Evolutionary conservation across 2,113 vertebrate species (phyloP).

Genomic region (Malurus melanocephalus): DNA sequence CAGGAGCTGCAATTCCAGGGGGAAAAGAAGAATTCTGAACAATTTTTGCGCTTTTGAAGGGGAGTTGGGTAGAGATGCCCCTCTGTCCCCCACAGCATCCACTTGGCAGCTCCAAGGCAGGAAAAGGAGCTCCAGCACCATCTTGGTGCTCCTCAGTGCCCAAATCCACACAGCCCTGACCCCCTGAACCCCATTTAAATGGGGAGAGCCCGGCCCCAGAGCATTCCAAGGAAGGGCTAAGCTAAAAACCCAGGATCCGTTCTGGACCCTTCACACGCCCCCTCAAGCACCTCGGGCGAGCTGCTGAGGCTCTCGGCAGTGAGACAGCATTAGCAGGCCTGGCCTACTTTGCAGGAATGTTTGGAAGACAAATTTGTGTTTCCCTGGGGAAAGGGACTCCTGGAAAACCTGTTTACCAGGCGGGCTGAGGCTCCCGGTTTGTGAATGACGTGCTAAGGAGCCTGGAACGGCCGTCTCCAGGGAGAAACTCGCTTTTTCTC

Average conservation of each 20-base stretch:
- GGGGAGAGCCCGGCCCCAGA: background rate
- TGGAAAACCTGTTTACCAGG: conserved; percentile 4
- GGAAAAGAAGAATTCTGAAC: background rate
- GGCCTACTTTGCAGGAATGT: conserved; percentile 16
- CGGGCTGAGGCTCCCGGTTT: background rate
- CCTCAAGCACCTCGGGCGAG: background rate
- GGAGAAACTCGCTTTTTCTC: background rate
- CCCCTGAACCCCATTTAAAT: no score
- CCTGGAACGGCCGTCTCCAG: background rate
- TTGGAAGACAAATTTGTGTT: conserved; percentile 9
- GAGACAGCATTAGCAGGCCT: background rate
- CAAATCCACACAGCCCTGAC: no score
- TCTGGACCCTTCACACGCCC: background rate
- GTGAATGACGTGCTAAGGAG: background rate
- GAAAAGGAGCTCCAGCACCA: background rate
- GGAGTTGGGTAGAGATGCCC: background rate
- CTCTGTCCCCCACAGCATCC: background rate
- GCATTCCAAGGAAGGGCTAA: background rate
- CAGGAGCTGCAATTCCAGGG: background rate
- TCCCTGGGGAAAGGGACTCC: background rate
- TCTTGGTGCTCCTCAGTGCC: background rate
- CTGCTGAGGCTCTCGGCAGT: background rate
- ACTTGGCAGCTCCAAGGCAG: background rate
- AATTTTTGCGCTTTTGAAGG: no score
- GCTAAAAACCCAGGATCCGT: accelerated